phyloP scores from a whole-genome alignment of 2,113 vertebrate genomes.

The Prunella fulvescens region DNA sequence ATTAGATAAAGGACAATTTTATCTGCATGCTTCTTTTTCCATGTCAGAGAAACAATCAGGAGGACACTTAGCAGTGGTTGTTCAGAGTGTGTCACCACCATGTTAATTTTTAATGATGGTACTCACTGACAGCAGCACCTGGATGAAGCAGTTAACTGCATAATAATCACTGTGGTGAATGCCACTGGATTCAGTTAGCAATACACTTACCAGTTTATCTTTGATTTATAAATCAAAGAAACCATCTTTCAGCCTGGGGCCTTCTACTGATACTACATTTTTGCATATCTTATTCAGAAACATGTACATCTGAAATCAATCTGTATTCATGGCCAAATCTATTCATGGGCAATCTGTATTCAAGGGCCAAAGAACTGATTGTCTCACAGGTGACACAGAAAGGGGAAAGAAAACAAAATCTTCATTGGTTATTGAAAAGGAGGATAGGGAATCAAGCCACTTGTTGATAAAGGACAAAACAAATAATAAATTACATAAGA shows the following conservation, averaged over 20 bases:
- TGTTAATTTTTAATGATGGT: neutral
- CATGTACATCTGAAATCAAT: neutral
- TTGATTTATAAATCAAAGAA: neutral
- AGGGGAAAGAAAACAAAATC: neutral
- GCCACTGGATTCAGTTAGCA: neutral
- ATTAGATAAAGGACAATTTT: neutral
- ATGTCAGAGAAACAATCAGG: neutral
- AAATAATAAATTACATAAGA: neutral
- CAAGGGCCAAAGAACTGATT: neutral
- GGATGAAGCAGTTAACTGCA: neutral
- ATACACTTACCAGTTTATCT: neutral
- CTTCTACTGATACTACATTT: neutral
- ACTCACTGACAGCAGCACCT: neutral
- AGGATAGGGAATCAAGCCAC: neutral
- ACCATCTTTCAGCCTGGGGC: neutral
- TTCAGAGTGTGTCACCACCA: neutral
- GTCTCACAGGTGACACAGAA: neutral
- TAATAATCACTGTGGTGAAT: neutral
- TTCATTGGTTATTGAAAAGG: neutral
- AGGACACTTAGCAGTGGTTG: neutral
- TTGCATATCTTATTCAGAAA: neutral
- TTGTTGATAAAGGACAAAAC: neutral
- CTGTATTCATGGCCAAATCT: neutral
- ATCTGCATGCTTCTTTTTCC: neutral
- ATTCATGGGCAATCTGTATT: neutral